These are phyloP conservation scores for Lateolabrax maculatus DNA, from an alignment of 2,797 vertebrate species.

Conservation along the genomic window DNA sequence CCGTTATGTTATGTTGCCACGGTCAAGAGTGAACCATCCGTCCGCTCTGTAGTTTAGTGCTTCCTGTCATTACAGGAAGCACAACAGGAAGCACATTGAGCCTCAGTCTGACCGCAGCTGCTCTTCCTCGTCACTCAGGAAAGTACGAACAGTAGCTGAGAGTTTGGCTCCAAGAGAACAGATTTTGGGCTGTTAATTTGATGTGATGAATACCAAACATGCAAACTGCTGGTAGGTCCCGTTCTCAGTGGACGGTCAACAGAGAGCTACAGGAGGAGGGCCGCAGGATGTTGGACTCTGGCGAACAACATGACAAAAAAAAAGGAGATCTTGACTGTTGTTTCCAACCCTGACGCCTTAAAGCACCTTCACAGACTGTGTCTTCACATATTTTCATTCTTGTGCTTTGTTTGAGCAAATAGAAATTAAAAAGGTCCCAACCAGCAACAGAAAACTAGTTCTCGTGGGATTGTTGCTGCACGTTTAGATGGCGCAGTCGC, in stretches of 20 bases:
- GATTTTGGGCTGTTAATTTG: not conserved
- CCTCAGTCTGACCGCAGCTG: conserved; percentile 21
- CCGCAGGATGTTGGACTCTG: conserved; percentile 56
- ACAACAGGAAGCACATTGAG: not conserved
- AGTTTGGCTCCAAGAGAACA: not conserved
- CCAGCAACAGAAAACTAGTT: conserved; percentile 27
- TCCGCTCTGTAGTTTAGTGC: not conserved
- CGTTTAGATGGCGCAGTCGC: conserved; percentile 13
- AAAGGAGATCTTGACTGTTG: conserved; percentile 72
- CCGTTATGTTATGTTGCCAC: not conserved
- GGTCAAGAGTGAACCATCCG: not conserved
- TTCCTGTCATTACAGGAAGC: not conserved
- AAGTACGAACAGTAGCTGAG: not conserved
- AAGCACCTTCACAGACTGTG: conserved; percentile 63
- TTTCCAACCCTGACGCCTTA: conserved; percentile 83
- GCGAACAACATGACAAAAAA: conserved; percentile 51
- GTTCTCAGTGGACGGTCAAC: conserved; percentile 9
- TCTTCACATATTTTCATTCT: conserved; percentile 53
- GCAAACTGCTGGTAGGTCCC: not conserved
- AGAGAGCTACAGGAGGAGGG: conserved; percentile 27
- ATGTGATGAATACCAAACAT: not conserved
- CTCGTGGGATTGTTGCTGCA: conserved; percentile 11
- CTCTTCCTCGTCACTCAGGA: conserved; percentile 11
- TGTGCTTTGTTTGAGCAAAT: conserved; percentile 50
- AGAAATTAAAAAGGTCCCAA: conserved; percentile 16